phyloP scores from a whole-genome alignment of 2,888 invertebrate genomes.

The Meloe dianella region DNA sequence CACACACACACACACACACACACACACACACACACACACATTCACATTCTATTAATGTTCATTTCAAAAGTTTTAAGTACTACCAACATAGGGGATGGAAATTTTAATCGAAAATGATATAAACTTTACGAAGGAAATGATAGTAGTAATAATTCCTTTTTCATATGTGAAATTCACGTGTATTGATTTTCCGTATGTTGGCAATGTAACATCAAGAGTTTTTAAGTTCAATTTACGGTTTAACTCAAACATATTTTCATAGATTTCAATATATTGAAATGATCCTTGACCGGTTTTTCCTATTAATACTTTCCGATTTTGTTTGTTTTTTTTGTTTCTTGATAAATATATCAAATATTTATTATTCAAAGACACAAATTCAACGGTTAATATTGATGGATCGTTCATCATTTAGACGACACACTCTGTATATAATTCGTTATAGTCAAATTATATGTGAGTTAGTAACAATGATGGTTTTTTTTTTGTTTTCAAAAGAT shows the following conservation, averaged over 20 bases:
- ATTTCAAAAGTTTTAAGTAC: background rate
- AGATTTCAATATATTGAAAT: slow-evolving; percentile 2
- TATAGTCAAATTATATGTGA: too few species aligned
- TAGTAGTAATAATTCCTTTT: too few species aligned
- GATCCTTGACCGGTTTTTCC: slow-evolving; percentile 4
- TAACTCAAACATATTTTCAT: background rate
- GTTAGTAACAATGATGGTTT: too few species aligned
- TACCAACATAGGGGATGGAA: background rate
- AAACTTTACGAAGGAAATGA: background rate
- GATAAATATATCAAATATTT: too few species aligned
- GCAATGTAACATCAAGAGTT: background rate
- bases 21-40: background rate
- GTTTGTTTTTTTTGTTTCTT: too few species aligned
- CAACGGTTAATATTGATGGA: too few species aligned
- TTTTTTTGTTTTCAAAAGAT: too few species aligned
- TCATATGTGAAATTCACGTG: too few species aligned
- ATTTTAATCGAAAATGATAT: background rate
- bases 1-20: background rate
- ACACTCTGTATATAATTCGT: too few species aligned
- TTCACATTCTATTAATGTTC: background rate
- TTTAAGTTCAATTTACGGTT: background rate
- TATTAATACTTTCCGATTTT: background rate
- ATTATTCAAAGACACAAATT: too few species aligned
- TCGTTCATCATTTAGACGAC: too few species aligned
- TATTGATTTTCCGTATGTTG: background rate